Percentiles rank a stretch among this genome's conserved stretches.
Evolutionary conservation across 2,113 vertebrate genomes (phyloP).

Genomic region (Neotragus moschatus): DNA sequence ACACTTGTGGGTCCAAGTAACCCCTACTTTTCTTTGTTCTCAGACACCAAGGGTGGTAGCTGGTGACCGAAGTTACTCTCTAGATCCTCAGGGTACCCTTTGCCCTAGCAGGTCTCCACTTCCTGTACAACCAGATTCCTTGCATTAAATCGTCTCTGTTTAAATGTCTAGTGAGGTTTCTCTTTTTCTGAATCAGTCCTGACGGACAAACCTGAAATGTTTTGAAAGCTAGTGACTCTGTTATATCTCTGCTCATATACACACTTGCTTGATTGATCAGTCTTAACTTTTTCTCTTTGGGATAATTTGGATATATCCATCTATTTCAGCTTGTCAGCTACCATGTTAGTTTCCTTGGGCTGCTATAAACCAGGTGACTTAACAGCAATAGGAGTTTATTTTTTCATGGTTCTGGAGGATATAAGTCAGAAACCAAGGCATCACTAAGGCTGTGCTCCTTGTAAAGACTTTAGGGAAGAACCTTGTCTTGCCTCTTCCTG

Average conservation of each 20-base stretch:
- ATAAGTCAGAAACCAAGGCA: not conserved
- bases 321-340: not conserved
- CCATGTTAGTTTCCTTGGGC: not conserved
- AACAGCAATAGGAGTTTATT: not conserved
- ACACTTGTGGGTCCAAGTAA: not conserved
- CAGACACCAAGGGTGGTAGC: too few species aligned
- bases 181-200: not conserved
- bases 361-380: not conserved
- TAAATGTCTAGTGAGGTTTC: not conserved
- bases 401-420: fast-evolving
- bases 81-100: not conserved
- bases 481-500: not conserved
- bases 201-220: not conserved
- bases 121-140: not conserved
- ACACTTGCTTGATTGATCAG: not conserved
- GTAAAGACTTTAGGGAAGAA: not conserved
- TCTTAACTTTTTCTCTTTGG: not conserved
- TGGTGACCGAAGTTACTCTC: not conserved
- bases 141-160: not conserved
- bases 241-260: not conserved
- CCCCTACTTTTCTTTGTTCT: not conserved
- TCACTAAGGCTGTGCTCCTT: not conserved
- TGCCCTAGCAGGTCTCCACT: not conserved
- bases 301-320: not conserved
- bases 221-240: not conserved